Percentiles rank a stretch among this genome's conserved stretches.
Conservation (phyloP, 2,888 invertebrate genomes). For the Ophion ventricosus region DNA sequence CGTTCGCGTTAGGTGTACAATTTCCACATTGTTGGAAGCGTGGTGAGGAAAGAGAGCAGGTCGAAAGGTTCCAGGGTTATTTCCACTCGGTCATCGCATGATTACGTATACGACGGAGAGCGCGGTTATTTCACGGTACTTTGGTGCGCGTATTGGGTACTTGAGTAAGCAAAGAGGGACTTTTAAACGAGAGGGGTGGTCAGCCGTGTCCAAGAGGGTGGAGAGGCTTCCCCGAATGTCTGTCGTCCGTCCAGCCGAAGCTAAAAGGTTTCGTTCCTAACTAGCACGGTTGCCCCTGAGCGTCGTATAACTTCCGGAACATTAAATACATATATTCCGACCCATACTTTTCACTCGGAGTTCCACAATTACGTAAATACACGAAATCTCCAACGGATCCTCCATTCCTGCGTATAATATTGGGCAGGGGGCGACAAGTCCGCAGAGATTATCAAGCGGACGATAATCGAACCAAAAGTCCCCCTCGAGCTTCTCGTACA, state of each 20-base stretch:
- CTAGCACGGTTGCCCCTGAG: conserved; percentile 24
- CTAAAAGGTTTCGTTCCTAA: conserved; percentile 64
- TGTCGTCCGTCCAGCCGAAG: conserved; percentile 46
- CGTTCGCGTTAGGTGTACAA: conserved; percentile 29
- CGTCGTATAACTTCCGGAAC: conserved; percentile 54
- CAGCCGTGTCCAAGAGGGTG: conserved; percentile 66
- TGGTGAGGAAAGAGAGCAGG: conserved; percentile 3
- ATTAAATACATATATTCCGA: conserved; percentile 33
- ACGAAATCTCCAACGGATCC: conserved; percentile 13
- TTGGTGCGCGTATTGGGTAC: conserved; percentile 44
- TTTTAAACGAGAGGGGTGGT: conserved; percentile 52
- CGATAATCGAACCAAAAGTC: conserved; percentile 47
- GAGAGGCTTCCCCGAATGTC: conserved; percentile 57
- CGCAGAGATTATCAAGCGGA: conserved; percentile 45
- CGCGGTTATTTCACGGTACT: conserved; percentile 51
- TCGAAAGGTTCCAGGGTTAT: conserved; percentile 42
- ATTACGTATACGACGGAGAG: conserved; percentile 41
- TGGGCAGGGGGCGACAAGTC: background rate
- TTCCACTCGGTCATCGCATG: conserved; percentile 36
- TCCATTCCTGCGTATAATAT: background rate
- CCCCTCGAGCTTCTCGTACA: conserved; percentile 9
- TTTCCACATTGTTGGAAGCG: conserved; percentile 31
- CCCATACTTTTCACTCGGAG: conserved; percentile 4
- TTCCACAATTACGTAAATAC: background rate
- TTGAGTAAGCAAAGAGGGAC: conserved; percentile 34